Evolutionary conservation across 2,888 invertebrate species (phyloP).

Genomic region (Cataglyphis rosenhaueri): DNA sequence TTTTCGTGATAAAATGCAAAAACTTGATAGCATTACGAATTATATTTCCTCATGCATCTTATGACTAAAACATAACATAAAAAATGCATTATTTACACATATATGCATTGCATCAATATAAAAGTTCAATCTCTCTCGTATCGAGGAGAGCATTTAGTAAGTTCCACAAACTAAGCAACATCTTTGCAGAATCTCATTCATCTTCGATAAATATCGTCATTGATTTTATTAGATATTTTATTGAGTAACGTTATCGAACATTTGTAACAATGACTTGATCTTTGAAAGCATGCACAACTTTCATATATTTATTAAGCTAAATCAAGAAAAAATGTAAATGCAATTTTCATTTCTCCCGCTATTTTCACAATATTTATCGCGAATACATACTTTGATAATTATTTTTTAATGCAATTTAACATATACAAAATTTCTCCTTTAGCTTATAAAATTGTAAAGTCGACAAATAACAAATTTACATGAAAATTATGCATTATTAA

Average conservation of each 20-base stretch:
- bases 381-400: background rate
- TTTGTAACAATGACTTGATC: background rate
- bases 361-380: background rate
- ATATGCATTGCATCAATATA: background rate
- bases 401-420: background rate
- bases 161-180: background rate
- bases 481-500: background rate
- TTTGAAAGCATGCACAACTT: background rate
- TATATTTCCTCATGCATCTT: background rate
- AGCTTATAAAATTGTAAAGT: background rate
- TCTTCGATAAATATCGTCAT: background rate
- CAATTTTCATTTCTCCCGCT: background rate
- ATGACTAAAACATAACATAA: slow-evolving; percentile 31
- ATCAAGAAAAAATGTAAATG: background rate
- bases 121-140: slow-evolving; percentile 1
- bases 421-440: background rate
- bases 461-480: background rate
- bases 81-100: slow-evolving; percentile 10
- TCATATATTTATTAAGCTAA: background rate
- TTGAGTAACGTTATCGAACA: background rate
- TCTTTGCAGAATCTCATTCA: background rate
- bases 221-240: background rate
- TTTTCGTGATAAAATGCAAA: background rate
- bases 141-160: background rate
- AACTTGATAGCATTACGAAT: background rate